Conservation (phyloP, 1,140 invertebrate species). For the Cotesia typhae region DNA sequence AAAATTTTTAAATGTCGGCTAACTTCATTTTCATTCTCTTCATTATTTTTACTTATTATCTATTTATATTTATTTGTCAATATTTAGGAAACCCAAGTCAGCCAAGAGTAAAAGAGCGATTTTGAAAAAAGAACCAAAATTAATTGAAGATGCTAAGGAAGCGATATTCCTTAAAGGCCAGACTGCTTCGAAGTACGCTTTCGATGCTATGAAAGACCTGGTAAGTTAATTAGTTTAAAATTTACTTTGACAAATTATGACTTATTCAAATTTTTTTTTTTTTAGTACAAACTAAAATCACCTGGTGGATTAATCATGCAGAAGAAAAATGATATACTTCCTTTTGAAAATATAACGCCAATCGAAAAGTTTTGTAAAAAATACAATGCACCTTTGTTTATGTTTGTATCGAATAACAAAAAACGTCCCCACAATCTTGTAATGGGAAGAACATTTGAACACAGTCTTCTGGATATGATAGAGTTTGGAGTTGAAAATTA, state of each 20-base stretch:
- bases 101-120: conserved; percentile 87
- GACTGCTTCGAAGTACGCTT: conserved; percentile 80
- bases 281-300: conserved; percentile 83
- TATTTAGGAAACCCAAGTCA: conserved; percentile 85
- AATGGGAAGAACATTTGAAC: conserved; percentile 89
- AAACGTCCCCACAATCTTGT: conserved; percentile 94
- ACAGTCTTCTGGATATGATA: conserved; percentile 93
- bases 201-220: conserved; percentile 86
- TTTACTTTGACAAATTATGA: conserved; percentile 26
- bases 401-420: conserved; percentile 90
- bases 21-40: neutral
- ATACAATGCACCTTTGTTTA: conserved; percentile 88
- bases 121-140: conserved; percentile 82
- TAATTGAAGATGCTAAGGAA: conserved; percentile 88
- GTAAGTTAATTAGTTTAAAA: conserved; percentile 63
- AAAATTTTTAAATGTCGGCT: neutral
- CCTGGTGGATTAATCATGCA: conserved; percentile 80
- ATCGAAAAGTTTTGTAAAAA: conserved; percentile 89
- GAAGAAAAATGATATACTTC: conserved; percentile 84
- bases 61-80: conserved; percentile 22
- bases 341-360: conserved; percentile 84
- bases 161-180: conserved; percentile 86
- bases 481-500: conserved; percentile 92
- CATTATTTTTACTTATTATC: conserved; percentile 24
- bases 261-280: conserved; percentile 49